Evolutionary conservation across 2,113 vertebrate genomes (phyloP).

Genomic region (Laticauda colubrina): DNA sequence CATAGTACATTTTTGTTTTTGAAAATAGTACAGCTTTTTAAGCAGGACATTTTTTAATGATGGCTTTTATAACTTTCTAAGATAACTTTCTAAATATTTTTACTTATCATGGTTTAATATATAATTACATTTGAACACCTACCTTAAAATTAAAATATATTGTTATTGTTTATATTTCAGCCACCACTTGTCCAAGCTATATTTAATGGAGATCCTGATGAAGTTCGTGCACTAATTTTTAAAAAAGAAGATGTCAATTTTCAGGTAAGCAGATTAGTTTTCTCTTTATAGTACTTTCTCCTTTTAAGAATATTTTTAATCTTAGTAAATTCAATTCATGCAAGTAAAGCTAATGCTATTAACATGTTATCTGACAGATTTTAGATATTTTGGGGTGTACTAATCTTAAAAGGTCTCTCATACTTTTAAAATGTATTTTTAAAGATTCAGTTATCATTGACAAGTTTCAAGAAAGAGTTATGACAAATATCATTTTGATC

Average conservation of each 20-base stretch:
- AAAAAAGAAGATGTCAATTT: slow-evolving; percentile 99
- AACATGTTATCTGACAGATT: not conserved
- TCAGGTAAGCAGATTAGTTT: slow-evolving; percentile 79
- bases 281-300: slow-evolving; percentile 8
- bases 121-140: not conserved
- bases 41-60: not conserved
- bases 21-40: not conserved
- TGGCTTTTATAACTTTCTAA: not conserved
- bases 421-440: not conserved
- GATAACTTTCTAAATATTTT: not conserved
- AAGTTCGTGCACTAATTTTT: slow-evolving; percentile 97
- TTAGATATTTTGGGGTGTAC: not conserved
- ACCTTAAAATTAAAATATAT: slow-evolving; percentile 29
- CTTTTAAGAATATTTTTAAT: not conserved
- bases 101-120: not conserved
- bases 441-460: not conserved
- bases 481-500: not conserved
- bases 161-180: slow-evolving; percentile 71
- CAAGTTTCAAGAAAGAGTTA: not conserved
- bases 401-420: not conserved
- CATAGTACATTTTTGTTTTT: not conserved
- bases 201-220: slow-evolving; percentile 98
- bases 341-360: not conserved
- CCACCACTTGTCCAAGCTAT: slow-evolving; percentile 97
- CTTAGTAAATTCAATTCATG: not conserved